These are phyloP conservation scores for Drosophila varians DNA, from an alignment of 1,140 invertebrate genomes.

Conservation along the genomic window DNA sequence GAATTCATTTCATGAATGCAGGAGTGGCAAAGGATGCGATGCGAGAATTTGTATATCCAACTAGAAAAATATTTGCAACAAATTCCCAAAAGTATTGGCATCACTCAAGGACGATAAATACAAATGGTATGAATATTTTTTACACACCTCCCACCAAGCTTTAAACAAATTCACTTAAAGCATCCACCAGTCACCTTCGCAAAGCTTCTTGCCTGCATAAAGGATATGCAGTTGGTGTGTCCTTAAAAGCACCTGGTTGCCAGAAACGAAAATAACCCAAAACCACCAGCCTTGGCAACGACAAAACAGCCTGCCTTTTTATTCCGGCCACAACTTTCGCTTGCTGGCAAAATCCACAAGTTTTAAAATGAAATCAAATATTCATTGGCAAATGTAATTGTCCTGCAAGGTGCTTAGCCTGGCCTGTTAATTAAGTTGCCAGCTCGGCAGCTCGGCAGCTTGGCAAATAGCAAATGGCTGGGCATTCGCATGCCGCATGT, in stretches of 20 bases:
- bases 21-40: too few species aligned
- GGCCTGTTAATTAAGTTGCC: constrained; percentile 51
- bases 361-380: constrained; percentile 50
- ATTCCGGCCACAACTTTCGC: background rate
- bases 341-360: background rate
- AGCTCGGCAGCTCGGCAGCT: constrained; percentile 35
- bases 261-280: background rate
- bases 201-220: background rate
- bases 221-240: background rate
- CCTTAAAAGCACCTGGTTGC: background rate
- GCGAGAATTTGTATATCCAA: too few species aligned
- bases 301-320: background rate
- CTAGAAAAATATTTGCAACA: background rate
- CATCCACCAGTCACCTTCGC: background rate
- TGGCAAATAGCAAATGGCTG: constrained; percentile 25
- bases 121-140: background rate
- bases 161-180: background rate
- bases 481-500: constrained; percentile 21
- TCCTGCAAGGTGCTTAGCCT: constrained; percentile 15
- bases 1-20: constrained; percentile 62
- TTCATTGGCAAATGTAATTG: constrained; percentile 57
- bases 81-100: background rate
- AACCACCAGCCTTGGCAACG: background rate
- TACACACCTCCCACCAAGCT: background rate
- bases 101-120: background rate